Percentiles rank a stretch among this genome's conserved stretches.
Evolutionary conservation across 2,888 invertebrate genomes (phyloP).

Genomic region (Cataglyphis cursor): DNA sequence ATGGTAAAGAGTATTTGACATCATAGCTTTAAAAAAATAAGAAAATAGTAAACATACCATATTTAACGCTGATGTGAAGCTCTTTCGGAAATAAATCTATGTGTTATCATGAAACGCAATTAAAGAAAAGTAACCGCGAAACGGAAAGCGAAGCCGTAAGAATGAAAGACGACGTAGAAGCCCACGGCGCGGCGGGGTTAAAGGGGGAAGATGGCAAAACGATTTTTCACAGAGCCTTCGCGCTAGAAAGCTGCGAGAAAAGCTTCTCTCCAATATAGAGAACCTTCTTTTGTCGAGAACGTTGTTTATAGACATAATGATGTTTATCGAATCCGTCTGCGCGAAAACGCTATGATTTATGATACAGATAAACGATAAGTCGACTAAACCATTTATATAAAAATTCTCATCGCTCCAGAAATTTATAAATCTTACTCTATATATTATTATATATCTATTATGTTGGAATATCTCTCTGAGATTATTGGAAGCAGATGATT

Average conservation of each 20-base stretch:
- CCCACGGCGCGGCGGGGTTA: conserved; percentile 33
- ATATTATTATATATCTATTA: not conserved
- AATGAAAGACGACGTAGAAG: conserved; percentile 67
- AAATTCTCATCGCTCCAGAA: not conserved
- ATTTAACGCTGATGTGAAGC: conserved; percentile 7
- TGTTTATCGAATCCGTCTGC: not conserved
- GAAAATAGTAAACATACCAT: not conserved
- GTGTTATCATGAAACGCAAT: conserved; percentile 57
- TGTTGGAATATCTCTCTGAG: not conserved
- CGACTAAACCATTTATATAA: not conserved
- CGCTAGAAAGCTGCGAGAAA: conserved; percentile 53
- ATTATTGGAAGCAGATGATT: not conserved
- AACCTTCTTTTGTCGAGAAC: not conserved
- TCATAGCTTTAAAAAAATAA: not conserved
- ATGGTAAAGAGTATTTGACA: not conserved
- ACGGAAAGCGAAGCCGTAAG: conserved; percentile 46
- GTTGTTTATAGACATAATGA: not conserved
- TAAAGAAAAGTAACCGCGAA: conserved; percentile 57
- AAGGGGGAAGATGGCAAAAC: conserved; percentile 53
- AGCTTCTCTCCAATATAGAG: not conserved
- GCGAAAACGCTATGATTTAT: not conserved
- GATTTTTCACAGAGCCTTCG: conserved; percentile 67
- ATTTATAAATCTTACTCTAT: not conserved
- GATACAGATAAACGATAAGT: not conserved
- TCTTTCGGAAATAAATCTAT: conserved; percentile 17